These are phyloP conservation scores for Yponomeuta malinellus DNA, from an alignment of 2,888 invertebrate species.

Conservation along the genomic window DNA sequence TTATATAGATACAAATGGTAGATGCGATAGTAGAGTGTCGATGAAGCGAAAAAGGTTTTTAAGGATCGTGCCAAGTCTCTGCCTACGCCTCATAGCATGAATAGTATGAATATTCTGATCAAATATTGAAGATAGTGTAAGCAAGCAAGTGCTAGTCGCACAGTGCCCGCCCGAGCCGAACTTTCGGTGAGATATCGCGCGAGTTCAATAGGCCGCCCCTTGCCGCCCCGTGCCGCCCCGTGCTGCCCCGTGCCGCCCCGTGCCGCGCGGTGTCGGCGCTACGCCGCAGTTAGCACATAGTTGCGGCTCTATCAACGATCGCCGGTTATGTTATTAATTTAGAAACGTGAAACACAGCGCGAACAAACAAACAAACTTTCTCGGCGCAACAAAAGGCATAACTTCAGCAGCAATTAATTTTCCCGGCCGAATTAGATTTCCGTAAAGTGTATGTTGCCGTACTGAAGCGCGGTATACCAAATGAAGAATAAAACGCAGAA, in stretches of 20 bases:
- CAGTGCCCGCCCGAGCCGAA: not conserved
- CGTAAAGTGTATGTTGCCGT: not conserved
- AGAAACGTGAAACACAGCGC: constrained; percentile 13
- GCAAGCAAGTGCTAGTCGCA: not conserved
- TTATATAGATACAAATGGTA: no score
- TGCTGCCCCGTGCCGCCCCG: not conserved
- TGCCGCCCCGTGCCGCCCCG: not conserved
- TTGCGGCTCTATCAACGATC: constrained; percentile 12
- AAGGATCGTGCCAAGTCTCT: no score
- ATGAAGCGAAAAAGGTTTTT: no score
- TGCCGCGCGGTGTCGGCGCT: not conserved
- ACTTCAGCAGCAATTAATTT: constrained; percentile 37
- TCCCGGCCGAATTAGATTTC: constrained; percentile 27
- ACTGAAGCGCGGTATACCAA: not conserved
- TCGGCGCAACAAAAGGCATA: constrained; percentile 29
- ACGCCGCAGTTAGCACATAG: constrained; percentile 16
- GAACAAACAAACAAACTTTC: constrained; percentile 25
- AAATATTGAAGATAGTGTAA: no score
- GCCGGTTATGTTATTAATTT: constrained; percentile 17
- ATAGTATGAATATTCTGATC: no score
- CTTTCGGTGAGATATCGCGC: not conserved
- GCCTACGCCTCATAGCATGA: no score
- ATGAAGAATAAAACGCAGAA: no score
- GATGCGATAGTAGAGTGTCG: no score
- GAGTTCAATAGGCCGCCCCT: not conserved